Evolutionary conservation across 2,797 vertebrate species (phyloP), one percentile per base, ranked within the genome.

Genomic region (Champsocephalus gunnari): DNA sequence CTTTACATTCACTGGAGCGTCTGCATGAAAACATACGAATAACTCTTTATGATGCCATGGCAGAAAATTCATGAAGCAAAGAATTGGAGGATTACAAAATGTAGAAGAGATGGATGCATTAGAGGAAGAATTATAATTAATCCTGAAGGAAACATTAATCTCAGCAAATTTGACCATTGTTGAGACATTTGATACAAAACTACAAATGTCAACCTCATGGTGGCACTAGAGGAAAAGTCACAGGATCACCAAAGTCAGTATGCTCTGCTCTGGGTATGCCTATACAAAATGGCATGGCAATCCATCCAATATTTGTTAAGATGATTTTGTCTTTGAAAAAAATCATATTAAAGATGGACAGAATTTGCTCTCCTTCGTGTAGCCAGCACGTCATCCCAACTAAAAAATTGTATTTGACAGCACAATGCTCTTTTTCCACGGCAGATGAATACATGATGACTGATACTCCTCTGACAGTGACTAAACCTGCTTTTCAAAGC

Each of bases 1-100:
- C 1, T 4, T 65, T 41, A 93, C 92, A 55, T 84, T 80, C 24
- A 84, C 72, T 2, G 93, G 93, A 2, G 89, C 72, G 16, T 88
- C 94, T 94, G 53, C 32, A 73, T 0, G 13, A 8, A 77, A 34
- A 79, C 12, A 82, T 2, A 54, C 12, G 56, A 49, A 34, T 8
- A 53, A 17, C 11, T 13, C 11, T 58, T 64, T 1, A 12, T 41
- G 54, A 60, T 14, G 17, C 8, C 16, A 63, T 9, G 4, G 12
- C 5, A 16, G 9, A 16, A 6, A 53, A 66, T 12, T 47, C 48
- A n/a, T 49, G 5, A 53, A 16, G 12, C n/a, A 43, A 13, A 19
- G 11, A 4, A 16, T 11, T 17, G 28, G 16, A 63, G 49, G 7
- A 63, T 34, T 34, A 1, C 9, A 38, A 14, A 38, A 50, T 64